Conservation (phyloP, 2,113 vertebrate genomes). For the Forbesichthys agassizii region DNA sequence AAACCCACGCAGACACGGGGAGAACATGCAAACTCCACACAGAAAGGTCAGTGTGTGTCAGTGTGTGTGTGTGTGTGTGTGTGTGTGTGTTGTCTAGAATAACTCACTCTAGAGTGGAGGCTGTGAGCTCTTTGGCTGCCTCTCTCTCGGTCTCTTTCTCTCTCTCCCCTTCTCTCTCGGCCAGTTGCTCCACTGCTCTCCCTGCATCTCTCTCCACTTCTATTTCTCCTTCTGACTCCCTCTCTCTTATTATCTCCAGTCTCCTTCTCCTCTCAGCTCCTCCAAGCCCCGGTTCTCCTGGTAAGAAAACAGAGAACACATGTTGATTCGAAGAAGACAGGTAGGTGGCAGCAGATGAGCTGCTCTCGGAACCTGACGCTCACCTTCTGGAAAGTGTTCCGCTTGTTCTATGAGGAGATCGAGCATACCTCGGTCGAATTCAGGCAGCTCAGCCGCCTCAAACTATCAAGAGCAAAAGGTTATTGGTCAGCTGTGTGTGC, state of each 20-base stretch:
- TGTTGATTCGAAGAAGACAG: conserved; percentile 71
- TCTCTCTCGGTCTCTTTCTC: conserved; percentile 13
- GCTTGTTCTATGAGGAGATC: conserved; percentile 76
- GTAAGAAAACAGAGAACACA: background rate
- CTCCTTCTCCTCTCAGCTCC: conserved; percentile 1
- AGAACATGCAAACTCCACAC: too few relatives aligned
- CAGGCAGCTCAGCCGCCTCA: conserved; percentile 78
- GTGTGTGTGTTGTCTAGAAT: background rate
- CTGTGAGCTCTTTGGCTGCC: conserved; percentile 35
- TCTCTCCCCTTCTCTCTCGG: too few relatives aligned
- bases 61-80: background rate
- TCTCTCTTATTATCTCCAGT: background rate
- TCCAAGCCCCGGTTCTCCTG: conserved; percentile 77
- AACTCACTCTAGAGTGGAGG: conserved; percentile 55
- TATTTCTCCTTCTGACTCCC: conserved; percentile 5
- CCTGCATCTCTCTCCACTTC: background rate
- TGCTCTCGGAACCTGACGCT: conserved; percentile 6
- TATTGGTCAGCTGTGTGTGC: background rate
- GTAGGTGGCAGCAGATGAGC: conserved; percentile 67
- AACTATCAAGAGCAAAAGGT: conserved; percentile 47
- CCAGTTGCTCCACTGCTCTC: background rate
- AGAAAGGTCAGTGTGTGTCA: background rate
- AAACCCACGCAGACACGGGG: too few relatives aligned
- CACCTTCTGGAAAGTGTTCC: conserved; percentile 72
- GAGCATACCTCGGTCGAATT: conserved; percentile 54